Conservation (phyloP, 2,888 invertebrate genomes). For the Agrypnus murinus region DNA sequence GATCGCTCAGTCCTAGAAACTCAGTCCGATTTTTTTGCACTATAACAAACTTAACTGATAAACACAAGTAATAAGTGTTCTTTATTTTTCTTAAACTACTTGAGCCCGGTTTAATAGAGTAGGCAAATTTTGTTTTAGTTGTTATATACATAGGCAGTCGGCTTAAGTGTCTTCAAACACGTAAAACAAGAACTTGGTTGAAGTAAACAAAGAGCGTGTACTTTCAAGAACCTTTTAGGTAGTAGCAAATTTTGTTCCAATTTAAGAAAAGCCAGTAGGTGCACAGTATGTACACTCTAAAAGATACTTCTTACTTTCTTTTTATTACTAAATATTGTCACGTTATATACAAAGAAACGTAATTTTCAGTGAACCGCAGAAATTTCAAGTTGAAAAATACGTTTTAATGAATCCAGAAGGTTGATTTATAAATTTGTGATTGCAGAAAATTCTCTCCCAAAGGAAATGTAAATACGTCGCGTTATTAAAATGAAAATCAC, state of each 20-base stretch:
- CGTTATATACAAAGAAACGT: slow-evolving; percentile 20
- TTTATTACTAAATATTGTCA: too few relatives aligned
- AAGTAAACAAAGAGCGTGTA: slow-evolving; percentile 2
- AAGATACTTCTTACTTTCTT: too few relatives aligned
- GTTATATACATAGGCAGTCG: background rate
- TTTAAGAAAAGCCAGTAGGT: too few relatives aligned
- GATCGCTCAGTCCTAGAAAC: too few relatives aligned
- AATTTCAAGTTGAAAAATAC: slow-evolving; percentile 28
- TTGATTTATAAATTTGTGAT: slow-evolving; percentile 34
- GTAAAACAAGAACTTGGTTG: background rate
- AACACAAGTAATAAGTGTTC: too few relatives aligned
- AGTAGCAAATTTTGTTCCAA: background rate
- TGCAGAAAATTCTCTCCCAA: slow-evolving; percentile 38
- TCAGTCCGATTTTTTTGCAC: too few relatives aligned
- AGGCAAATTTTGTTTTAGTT: slow-evolving; percentile 8
- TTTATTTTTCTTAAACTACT: background rate
- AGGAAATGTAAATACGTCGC: slow-evolving; percentile 45
- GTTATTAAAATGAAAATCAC: slow-evolving; percentile 45
- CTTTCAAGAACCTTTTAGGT: too few relatives aligned
- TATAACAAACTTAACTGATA: too few relatives aligned
- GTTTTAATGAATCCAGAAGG: slow-evolving; percentile 36
- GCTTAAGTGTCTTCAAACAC: slow-evolving; percentile 1
- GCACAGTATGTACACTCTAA: too few relatives aligned
- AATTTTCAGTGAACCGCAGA: slow-evolving; percentile 22
- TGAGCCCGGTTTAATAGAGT: slow-evolving; percentile 21